These are phyloP conservation scores for Hymenochirus boettgeri DNA, from an alignment of 2,113 vertebrate species.

Conservation along the genomic window DNA sequence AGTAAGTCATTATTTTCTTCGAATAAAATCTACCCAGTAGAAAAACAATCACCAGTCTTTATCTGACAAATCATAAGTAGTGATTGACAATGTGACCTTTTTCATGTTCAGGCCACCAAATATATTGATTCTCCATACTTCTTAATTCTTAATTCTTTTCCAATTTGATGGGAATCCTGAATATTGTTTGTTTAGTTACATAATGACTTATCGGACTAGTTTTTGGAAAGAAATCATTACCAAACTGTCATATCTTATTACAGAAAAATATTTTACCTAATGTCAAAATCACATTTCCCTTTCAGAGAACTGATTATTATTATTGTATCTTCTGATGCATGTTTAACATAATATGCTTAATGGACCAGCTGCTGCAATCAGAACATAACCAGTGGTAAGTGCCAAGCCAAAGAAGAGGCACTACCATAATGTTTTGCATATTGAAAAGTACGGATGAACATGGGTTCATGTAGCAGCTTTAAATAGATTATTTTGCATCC, in stretches of 20 bases:
- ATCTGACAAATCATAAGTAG: too few relatives aligned
- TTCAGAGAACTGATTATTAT: neutral
- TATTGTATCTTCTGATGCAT: neutral
- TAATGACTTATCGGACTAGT: neutral
- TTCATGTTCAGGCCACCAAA: too few relatives aligned
- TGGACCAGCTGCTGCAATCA: neutral
- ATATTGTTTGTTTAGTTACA: neutral
- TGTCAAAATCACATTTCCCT: neutral
- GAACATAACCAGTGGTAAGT: neutral
- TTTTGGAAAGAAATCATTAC: neutral
- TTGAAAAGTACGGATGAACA: neutral
- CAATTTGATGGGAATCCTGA: too few relatives aligned
- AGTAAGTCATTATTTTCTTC: neutral
- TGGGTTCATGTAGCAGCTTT: neutral
- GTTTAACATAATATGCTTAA: neutral
- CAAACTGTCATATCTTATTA: neutral
- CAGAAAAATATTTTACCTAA: neutral
- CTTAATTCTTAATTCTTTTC: too few relatives aligned
- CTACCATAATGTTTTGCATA: neutral
- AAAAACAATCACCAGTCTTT: too few relatives aligned
- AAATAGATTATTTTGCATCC: too few relatives aligned
- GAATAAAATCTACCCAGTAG: too few relatives aligned
- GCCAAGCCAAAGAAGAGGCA: neutral
- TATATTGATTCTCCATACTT: too few relatives aligned
- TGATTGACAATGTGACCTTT: too few relatives aligned